A percentile compares a stretch with the other conserved stretches of the same genome.
Evolutionary conservation across 1,140 invertebrate genomes (phyloP).

Genomic region (Neotoxoptera formosana): DNA sequence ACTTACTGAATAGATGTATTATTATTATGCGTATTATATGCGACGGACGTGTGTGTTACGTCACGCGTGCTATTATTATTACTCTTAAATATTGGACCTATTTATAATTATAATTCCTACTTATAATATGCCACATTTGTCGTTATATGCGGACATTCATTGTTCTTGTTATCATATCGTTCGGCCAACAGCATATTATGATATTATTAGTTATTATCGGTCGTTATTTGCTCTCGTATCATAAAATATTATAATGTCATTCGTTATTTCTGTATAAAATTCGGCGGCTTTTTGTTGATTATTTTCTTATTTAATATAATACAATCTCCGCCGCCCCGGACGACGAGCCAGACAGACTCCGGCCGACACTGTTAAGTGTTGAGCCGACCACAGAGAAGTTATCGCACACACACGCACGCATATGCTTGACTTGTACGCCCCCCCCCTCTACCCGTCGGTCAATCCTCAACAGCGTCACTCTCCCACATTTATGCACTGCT

Average conservation of each 20-base stretch:
- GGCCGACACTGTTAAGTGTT: background rate
- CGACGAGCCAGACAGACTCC: background rate
- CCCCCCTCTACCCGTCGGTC: background rate
- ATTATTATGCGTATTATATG: background rate
- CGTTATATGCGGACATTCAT: background rate
- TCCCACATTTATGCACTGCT: background rate
- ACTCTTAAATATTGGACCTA: background rate
- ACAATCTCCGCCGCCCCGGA: background rate
- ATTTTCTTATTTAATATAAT: background rate
- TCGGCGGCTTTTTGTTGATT: background rate
- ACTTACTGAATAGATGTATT: background rate
- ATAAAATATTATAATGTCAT: background rate
- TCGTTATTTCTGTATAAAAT: background rate
- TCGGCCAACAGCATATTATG: background rate
- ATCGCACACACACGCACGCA: background rate
- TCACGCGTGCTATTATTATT: background rate
- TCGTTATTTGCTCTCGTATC: background rate
- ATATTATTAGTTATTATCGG: background rate
- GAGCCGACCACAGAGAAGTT: slow-evolving; percentile 3
- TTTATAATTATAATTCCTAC: background rate
- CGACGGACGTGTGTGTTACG: background rate
- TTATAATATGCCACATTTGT: background rate
- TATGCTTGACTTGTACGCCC: background rate
- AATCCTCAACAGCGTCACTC: background rate
- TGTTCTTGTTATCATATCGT: background rate